These are phyloP conservation scores for Hydropotes inermis DNA, from an alignment of 2,113 vertebrate species.

Conservation along the genomic window DNA sequence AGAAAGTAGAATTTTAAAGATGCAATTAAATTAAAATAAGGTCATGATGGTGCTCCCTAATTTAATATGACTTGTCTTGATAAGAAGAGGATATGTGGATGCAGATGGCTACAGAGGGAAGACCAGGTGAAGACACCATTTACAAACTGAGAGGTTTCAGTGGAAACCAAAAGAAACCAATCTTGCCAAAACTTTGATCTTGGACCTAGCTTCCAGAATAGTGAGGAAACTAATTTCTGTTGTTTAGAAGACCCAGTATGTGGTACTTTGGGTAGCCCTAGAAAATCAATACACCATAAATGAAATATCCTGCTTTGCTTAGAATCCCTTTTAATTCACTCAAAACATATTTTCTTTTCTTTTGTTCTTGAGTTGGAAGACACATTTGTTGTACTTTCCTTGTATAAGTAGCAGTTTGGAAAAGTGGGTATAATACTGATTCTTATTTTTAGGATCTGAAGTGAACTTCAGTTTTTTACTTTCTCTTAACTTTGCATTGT, in stretches of 20 bases:
- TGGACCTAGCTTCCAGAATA: not conserved
- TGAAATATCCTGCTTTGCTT: not conserved
- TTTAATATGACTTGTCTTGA: not conserved
- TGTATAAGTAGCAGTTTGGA: not conserved
- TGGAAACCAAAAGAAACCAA: not conserved
- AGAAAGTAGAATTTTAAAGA: not conserved
- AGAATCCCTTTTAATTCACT: not conserved
- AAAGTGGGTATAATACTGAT: not conserved
- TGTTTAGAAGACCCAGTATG: not conserved
- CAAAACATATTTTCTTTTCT: not conserved
- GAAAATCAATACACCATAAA: not conserved
- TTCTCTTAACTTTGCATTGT: not conserved
- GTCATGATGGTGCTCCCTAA: not conserved
- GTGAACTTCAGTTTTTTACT: not conserved
- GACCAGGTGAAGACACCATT: not conserved
- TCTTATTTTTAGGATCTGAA: not conserved
- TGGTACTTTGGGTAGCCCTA: not conserved
- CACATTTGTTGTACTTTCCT: not conserved
- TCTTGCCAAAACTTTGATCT: not conserved
- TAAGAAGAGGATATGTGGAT: not conserved
- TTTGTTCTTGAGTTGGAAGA: not conserved
- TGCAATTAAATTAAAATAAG: not conserved
- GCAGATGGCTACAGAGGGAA: not conserved
- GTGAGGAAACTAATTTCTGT: not conserved
- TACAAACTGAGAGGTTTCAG: not conserved